Evolutionary conservation across 2,888 invertebrate genomes (phyloP).

Genomic region (Platycnemis pennipes): DNA sequence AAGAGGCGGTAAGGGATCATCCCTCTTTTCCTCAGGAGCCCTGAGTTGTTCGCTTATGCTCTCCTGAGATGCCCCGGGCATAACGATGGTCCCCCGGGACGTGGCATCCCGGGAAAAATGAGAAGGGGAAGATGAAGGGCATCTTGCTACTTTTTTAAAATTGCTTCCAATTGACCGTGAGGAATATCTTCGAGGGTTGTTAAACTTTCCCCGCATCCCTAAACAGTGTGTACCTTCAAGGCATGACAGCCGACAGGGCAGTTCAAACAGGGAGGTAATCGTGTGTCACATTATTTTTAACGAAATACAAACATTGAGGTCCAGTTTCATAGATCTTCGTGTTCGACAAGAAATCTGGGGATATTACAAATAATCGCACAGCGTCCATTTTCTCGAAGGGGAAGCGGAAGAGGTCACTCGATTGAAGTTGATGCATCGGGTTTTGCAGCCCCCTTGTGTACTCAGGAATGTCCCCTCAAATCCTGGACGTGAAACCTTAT

Average conservation of each 20-base stretch:
- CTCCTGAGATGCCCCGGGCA: too few species aligned
- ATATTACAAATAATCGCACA: not conserved
- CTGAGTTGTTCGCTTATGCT: not conserved
- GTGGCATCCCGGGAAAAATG: not conserved
- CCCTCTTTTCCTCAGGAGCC: not conserved
- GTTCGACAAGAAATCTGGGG: not conserved
- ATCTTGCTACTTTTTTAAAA: not conserved
- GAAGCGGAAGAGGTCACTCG: not conserved
- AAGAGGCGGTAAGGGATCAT: not conserved
- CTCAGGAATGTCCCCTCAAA: not conserved
- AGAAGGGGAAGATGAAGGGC: not conserved
- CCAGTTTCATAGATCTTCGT: not conserved
- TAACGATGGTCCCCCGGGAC: not conserved
- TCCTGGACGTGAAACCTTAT: not conserved
- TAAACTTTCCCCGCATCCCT: not conserved
- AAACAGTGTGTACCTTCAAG: not conserved
- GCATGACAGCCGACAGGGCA: not conserved
- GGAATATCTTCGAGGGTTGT: conserved; percentile 12
- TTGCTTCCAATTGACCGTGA: conserved; percentile 39
- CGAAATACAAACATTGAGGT: conserved; percentile 7
- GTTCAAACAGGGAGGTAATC: not conserved
- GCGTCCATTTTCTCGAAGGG: not conserved
- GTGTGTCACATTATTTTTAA: conserved; percentile 19
- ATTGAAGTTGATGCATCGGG: not conserved
- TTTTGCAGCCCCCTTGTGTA: not conserved